Conservation (phyloP, 2,888 invertebrate genomes). For the Eristalinus aeneus region DNA sequence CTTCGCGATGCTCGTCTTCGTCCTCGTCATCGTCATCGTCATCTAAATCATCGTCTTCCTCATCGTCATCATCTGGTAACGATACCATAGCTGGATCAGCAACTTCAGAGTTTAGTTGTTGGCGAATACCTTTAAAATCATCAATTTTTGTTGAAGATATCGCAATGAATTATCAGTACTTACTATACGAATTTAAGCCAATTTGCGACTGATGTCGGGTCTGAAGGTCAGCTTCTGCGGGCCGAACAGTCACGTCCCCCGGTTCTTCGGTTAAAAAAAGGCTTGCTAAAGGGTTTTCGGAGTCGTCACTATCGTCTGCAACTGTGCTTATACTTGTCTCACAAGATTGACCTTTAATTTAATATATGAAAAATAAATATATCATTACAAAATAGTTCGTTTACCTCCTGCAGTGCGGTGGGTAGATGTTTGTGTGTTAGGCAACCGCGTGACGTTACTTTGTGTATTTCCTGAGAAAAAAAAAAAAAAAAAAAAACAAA, state of each 20-base stretch:
- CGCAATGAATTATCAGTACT: neutral
- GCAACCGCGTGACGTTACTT: neutral
- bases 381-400: neutral
- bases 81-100: slow-evolving; percentile 44
- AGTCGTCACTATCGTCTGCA: neutral
- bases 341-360: neutral
- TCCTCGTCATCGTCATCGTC: slow-evolving; percentile 60
- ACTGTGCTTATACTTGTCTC: neutral
- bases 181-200: neutral
- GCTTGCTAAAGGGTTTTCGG: slow-evolving; percentile 21
- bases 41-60: slow-evolving; percentile 66
- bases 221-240: neutral
- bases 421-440: neutral
- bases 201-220: slow-evolving; percentile 30
- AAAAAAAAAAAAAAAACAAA: no score
- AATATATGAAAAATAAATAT: neutral
- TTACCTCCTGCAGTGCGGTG: slow-evolving; percentile 6
- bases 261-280: neutral
- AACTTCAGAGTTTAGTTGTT: slow-evolving; percentile 24
- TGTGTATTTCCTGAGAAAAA: no score
- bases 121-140: slow-evolving; percentile 7
- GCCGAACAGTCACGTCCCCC: slow-evolving; percentile 1
- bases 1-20: slow-evolving; percentile 61
- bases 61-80: slow-evolving; percentile 58
- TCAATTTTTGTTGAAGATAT: neutral